Base-by-base conservation (phyloP, 2,113 vertebrate genomes). In the Oryzias celebensis region DNA sequence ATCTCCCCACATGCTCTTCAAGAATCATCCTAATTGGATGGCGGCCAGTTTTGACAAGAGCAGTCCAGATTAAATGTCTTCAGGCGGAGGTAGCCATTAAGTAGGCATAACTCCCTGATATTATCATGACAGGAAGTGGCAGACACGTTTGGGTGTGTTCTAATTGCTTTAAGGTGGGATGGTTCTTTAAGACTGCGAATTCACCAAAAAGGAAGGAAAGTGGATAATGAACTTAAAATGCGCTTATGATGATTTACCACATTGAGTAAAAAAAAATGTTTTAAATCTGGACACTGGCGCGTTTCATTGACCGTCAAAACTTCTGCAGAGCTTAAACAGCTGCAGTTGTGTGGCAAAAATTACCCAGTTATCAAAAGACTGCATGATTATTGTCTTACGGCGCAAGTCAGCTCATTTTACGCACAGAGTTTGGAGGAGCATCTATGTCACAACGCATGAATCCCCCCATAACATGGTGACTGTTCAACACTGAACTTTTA, bases 11-110 rank as follows among this genome's bases (percentile, higher is more conserved):
- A 31, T 63, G 52, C 64, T 86, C 73, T 22, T 55, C 77, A 42
- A 63, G 68, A 68, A 75, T 72, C 72, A 68, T 77, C 75, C 78
- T 90, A 88, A 88, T 90, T 88, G 88, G 86, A 78, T 62, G 57
- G 43, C 71, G 71, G 82, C 80, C 78, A 81, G 70, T 65, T 84
- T 72, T 76, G 78, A 84, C 86, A 75, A 71, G 78, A 65, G 55
- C 4, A 44, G 52, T 41, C 23, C 57, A 54, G 55, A 79, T 82
- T 69, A 79, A 75, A 70, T 7, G 65, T 70, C 58, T 65, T 20
- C 14, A 63, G 69, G 62, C 61, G 24, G 74, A 62, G n/a, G 46
- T 69, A 59, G 64, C 58, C 83, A 81, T 83, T 83, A 85, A 78
- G 57, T 8, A 68, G 73, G 66, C 22, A 63, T 72, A 71, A 45